phyloP scores from a whole-genome alignment of 2,113 vertebrate species.

The Muntiacus muntjak region DNA sequence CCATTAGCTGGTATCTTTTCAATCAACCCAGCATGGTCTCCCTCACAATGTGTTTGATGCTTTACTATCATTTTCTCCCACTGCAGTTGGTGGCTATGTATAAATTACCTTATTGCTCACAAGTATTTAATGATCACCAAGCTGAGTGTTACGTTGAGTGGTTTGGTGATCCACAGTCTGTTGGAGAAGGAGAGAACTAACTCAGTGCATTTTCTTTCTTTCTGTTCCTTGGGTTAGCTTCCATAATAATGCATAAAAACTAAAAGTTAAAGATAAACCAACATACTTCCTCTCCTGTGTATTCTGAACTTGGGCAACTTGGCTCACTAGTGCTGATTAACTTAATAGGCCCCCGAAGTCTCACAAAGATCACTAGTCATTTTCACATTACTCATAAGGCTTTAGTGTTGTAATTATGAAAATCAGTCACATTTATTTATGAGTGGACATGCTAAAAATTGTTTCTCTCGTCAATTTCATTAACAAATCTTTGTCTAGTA shows the following conservation, averaged over 20 bases:
- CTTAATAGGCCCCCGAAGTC: background rate
- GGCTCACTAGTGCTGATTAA: background rate
- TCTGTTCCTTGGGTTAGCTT: background rate
- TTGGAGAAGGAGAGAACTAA: background rate
- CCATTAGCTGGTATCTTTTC: background rate
- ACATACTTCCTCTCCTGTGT: background rate
- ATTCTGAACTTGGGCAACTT: background rate
- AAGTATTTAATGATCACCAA: background rate
- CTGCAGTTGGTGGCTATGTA: background rate
- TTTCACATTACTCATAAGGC: background rate
- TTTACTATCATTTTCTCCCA: background rate
- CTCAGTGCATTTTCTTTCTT: background rate
- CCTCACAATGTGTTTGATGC: background rate
- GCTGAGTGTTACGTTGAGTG: background rate
- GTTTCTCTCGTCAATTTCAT: background rate
- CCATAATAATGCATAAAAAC: background rate
- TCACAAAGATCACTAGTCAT: background rate
- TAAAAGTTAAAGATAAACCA: background rate
- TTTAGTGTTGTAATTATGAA: background rate
- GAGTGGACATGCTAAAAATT: background rate
- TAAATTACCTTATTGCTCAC: background rate
- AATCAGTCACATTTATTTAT: constrained; percentile 17
- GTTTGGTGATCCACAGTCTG: background rate
- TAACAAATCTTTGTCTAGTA: background rate
- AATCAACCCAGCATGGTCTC: background rate